Percentiles rank a stretch among this genome's conserved stretches.
These are phyloP conservation scores for Ptiloglossa arizonensis DNA, from an alignment of 1,140 invertebrate genomes.

Conservation along the genomic window DNA sequence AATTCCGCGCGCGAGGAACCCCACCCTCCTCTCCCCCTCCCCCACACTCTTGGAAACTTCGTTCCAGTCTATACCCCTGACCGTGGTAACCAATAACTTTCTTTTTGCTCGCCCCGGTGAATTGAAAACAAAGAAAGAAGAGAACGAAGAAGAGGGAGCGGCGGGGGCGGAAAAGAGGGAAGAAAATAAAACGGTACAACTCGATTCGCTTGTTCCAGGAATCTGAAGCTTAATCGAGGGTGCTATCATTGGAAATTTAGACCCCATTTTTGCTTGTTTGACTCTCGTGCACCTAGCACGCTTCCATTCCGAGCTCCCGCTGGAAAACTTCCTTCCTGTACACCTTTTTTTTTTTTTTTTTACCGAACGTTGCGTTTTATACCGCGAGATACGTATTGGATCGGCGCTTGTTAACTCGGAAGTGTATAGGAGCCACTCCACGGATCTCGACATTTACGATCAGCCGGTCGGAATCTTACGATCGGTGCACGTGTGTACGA, in stretches of 20 bases:
- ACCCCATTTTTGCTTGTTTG: slow-evolving; percentile 17
- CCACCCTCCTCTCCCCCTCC: too few species aligned
- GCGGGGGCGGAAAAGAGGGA: neutral
- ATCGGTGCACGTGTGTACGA: too few species aligned
- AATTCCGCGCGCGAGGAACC: slow-evolving; percentile 61
- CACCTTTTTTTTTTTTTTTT: too few species aligned
- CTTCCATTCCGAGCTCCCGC: too few species aligned
- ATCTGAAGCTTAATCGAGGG: slow-evolving; percentile 56
- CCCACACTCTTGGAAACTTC: slow-evolving; percentile 57
- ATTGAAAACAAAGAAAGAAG: slow-evolving; percentile 43
- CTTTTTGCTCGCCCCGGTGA: slow-evolving; percentile 40
- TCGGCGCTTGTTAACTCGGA: too few species aligned
- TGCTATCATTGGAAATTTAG: slow-evolving; percentile 30
- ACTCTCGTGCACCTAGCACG: neutral
- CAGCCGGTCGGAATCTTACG: too few species aligned
- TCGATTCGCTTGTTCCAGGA: slow-evolving; percentile 25
- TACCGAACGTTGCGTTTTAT: neutral
- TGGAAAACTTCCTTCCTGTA: neutral
- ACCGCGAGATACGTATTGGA: too few species aligned
- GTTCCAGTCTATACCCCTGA: slow-evolving; percentile 49
- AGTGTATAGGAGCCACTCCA: too few species aligned
- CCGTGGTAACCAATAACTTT: slow-evolving; percentile 53
- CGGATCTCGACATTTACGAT: too few species aligned
- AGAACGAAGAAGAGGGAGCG: neutral
- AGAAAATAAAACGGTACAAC: slow-evolving; percentile 2